Percentiles rank a stretch among this genome's conserved stretches.
Evolutionary conservation across 2,888 invertebrate genomes (phyloP).

Genomic region (Callinectes sapidus): DNA sequence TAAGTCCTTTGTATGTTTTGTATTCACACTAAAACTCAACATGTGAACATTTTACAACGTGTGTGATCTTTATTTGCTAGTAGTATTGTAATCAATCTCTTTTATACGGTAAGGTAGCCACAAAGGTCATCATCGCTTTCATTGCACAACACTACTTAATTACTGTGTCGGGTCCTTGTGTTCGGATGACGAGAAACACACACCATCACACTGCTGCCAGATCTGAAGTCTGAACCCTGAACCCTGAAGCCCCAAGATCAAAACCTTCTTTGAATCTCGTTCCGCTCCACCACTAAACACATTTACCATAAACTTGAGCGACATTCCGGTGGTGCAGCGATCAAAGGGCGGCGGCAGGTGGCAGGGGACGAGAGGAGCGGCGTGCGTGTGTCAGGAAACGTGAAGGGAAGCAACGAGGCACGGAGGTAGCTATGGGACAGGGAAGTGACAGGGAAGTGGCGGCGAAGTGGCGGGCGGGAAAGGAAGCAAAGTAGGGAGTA

Average conservation of each 20-base stretch:
- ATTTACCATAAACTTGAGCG: not conserved
- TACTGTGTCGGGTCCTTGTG: not conserved
- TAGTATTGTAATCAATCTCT: not conserved
- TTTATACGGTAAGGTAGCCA: not conserved
- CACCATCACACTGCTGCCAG: not conserved
- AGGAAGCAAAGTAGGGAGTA: not conserved
- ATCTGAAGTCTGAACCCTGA: not conserved
- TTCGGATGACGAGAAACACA: not conserved
- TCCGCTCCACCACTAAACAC: not conserved
- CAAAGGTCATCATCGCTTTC: not conserved
- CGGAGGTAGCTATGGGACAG: not conserved
- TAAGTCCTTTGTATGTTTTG: not conserved
- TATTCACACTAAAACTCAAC: not conserved
- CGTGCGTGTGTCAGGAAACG: not conserved
- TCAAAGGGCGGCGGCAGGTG: not conserved
- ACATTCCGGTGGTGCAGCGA: not conserved
- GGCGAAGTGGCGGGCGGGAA: not conserved
- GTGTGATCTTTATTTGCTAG: not conserved
- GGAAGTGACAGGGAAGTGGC: not conserved
- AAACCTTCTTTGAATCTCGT: not conserved
- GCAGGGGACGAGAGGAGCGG: not conserved
- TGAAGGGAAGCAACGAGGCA: not conserved
- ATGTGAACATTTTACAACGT: not conserved
- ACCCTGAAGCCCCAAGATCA: conserved; percentile 8
- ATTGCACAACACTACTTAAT: not conserved